These are phyloP conservation scores for Zaprionus gabonicus DNA, from an alignment of 1,140 invertebrate genomes.

Conservation along the genomic window DNA sequence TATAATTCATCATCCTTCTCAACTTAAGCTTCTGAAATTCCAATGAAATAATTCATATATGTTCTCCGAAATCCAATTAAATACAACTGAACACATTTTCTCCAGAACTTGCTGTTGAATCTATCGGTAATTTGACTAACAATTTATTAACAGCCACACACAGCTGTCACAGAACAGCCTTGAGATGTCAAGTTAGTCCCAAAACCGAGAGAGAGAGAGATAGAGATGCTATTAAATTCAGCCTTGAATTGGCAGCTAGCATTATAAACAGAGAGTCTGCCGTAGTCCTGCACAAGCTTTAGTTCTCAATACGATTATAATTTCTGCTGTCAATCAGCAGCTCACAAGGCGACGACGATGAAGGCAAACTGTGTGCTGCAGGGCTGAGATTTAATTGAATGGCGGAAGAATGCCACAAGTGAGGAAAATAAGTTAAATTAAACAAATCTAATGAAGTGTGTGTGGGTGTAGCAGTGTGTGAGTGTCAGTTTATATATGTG, in stretches of 20 bases:
- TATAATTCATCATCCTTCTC: background rate
- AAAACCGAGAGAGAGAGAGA: background rate
- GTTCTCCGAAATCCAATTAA: background rate
- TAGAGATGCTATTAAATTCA: background rate
- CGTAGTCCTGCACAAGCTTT: background rate
- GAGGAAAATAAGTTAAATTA: constrained; percentile 67
- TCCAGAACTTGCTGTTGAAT: background rate
- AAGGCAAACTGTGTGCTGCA: constrained; percentile 9
- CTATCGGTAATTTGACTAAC: background rate
- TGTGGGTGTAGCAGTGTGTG: background rate
- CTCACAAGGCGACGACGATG: constrained; percentile 8
- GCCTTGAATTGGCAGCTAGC: constrained; percentile 4
- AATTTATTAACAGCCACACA: background rate
- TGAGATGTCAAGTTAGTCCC: background rate
- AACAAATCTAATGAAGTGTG: constrained; percentile 69
- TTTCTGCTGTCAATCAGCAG: constrained; percentile 18
- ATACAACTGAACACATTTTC: background rate
- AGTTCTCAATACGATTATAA: constrained; percentile 31
- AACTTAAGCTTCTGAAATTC: background rate
- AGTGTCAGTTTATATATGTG: background rate
- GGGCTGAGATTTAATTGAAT: constrained; percentile 63
- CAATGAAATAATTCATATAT: background rate
- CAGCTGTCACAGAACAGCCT: background rate
- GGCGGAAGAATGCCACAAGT: constrained; percentile 30
- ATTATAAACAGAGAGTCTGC: background rate